phyloP scores from a whole-genome alignment of 2,888 invertebrate genomes.

The Drosophila tripunctata region DNA sequence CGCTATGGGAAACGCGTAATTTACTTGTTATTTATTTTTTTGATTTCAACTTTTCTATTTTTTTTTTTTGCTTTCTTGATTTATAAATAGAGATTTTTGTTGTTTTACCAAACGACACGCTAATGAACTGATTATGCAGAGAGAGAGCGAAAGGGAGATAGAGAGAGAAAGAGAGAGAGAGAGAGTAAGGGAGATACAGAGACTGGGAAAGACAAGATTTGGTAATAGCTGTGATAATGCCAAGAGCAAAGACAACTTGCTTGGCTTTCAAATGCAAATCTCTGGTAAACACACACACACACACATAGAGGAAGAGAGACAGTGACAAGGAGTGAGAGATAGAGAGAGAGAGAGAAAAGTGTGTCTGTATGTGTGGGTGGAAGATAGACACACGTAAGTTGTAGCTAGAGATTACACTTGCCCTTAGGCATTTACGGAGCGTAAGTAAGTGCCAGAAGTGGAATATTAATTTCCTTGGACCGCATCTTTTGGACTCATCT shows the following conservation, averaged over 20 bases:
- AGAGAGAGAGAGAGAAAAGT: not conserved
- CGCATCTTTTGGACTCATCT: conserved; percentile 50
- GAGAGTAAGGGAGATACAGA: not conserved
- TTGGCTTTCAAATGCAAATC: conserved; percentile 63
- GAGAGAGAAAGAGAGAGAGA: not conserved
- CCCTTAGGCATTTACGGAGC: conserved; percentile 71
- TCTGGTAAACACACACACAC: conserved; percentile 36
- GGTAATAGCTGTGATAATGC: not conserved
- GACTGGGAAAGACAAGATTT: not conserved
- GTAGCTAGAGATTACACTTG: conserved; percentile 60
- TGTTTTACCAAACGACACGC: conserved; percentile 37
- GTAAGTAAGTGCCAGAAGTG: conserved; percentile 79
- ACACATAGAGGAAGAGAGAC: not conserved
- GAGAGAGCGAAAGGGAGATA: not conserved
- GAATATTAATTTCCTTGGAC: conserved; percentile 75
- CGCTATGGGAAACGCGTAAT: conserved; percentile 82
- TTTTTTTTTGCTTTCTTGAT: conserved; percentile 15
- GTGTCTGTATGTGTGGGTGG: not conserved
- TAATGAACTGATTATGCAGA: conserved; percentile 73
- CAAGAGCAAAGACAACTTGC: conserved; percentile 16
- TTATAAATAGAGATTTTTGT: conserved; percentile 16
- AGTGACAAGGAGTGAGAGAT: not conserved
- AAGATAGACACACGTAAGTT: conserved; percentile 14
- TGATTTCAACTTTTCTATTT: conserved; percentile 9
- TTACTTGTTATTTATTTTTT: conserved; percentile 56